These are phyloP conservation scores for Tipula confusa DNA, from an alignment of 2,888 invertebrate genomes.

Conservation along the genomic window DNA sequence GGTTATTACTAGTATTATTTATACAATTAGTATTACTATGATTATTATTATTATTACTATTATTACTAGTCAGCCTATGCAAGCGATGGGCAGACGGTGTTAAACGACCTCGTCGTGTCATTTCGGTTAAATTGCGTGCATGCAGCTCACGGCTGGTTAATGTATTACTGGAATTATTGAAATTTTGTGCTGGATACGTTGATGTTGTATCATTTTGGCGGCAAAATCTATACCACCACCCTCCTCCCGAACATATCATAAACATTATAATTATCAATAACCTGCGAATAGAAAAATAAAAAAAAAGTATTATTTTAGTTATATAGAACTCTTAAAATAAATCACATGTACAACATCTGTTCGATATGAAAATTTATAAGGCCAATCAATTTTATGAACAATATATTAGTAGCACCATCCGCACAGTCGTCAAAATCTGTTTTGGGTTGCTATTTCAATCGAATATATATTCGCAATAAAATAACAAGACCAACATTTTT, in stretches of 20 bases:
- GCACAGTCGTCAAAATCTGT: not conserved
- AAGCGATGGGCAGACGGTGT: constrained; percentile 32
- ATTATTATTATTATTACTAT: not conserved
- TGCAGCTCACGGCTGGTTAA: not conserved
- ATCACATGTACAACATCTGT: constrained; percentile 21
- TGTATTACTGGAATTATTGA: not conserved
- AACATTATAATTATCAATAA: constrained; percentile 54
- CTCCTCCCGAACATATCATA: constrained; percentile 54
- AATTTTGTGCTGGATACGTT: constrained; percentile 33
- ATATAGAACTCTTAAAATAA: constrained; percentile 21
- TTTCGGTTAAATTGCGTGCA: constrained; percentile 31
- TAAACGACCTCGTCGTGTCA: constrained; percentile 32
- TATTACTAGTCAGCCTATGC: constrained; percentile 4
- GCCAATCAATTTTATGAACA: not conserved
- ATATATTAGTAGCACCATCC: not conserved
- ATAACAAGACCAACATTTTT: not conserved
- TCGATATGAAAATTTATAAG: not conserved
- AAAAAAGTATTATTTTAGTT: too few relatives aligned
- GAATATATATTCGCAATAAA: not conserved
- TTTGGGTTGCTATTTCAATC: not conserved
- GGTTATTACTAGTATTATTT: constrained; percentile 27
- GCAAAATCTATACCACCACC: constrained; percentile 55
- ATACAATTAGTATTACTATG: too few relatives aligned
- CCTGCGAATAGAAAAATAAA: constrained; percentile 41
- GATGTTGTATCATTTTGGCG: constrained; percentile 44